Percentiles rank a stretch among this genome's conserved stretches.
phyloP scores from a whole-genome alignment of 2,888 invertebrate genomes.

The Clanis bilineata region DNA sequence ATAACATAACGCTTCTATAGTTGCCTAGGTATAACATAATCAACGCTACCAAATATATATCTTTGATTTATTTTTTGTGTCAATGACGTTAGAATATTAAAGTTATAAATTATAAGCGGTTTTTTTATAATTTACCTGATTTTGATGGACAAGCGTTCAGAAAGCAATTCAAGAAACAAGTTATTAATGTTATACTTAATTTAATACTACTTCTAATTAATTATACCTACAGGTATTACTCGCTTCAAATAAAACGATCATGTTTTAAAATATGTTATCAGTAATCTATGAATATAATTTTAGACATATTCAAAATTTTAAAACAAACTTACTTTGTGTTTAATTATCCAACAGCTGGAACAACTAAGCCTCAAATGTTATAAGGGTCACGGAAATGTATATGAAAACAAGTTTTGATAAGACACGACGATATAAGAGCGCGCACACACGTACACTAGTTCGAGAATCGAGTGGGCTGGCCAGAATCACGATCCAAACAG shows the following conservation, averaged over 20 bases:
- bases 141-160: no score
- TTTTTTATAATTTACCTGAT: no score
- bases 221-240: no score
- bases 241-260: no score
- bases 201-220: no score
- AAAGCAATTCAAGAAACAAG: no score
- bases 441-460: conserved; percentile 8
- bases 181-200: no score
- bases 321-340: neutral
- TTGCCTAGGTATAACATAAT: no score
- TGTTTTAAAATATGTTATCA: neutral
- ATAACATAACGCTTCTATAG: neutral
- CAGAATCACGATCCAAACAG: neutral
- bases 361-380: neutral
- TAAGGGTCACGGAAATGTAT: conserved; percentile 15
- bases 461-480: conserved; percentile 9
- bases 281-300: neutral
- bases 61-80: no score
- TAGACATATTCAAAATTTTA: neutral
- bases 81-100: no score
- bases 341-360: neutral
- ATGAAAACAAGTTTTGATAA: conserved; percentile 3
- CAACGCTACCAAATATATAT: no score
- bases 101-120: no score
- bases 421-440: conserved; percentile 10